Evolutionary conservation across 2,888 invertebrate genomes (phyloP), one percentile per base, ranked within the genome.

Genomic region (Tetragnatha montana): DNA sequence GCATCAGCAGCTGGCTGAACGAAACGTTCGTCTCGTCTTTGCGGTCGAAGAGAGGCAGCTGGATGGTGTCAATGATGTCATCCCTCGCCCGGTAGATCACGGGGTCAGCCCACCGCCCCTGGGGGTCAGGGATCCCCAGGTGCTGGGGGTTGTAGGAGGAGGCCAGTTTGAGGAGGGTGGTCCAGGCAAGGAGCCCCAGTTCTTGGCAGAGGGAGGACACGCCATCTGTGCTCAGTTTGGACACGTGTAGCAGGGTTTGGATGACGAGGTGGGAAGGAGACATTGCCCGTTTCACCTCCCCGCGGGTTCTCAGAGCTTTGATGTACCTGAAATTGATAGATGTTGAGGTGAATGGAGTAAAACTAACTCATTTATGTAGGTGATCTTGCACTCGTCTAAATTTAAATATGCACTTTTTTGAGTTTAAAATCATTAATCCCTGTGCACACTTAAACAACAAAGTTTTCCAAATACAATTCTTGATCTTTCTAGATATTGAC

Each of bases 61-160:
- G 81, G 35, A 90, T 21, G 0, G 76, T 76, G 6, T 87, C 87
- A 19, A 87, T 82, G 4, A 87, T 76, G 19, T 87, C 60, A n/a
- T 90, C 90, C n/a, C 84, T 87, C 35, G 78, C 51, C 12, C 73
- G 51, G 68, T 84, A 86, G 35, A 80, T 71, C 22, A 85, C 51
- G 0, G 47, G 21, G 4, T 22, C 8, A 2, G 81, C 80, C 49
- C 70, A 79, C 6, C 74, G 14, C 0, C 81, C 76, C 17, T 17
- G 49, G 17, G 47, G 73, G 35, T 79, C 79, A 0, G 74, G 70
- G 7, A 90, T 79, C 8, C 84, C 87, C 7, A 90, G 49, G 80
- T 90, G 84, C 8, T 90, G 78, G 8, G 90, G 87, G n/a, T 90
- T 90, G 35, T 84, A 87, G 8, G 90, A 74, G 49, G 87, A 90